A percentile compares a stretch with the other conserved stretches of the same genome.
Evolutionary conservation across 2,888 invertebrate species (phyloP).

Genomic region (Cheilosia pagana): DNA sequence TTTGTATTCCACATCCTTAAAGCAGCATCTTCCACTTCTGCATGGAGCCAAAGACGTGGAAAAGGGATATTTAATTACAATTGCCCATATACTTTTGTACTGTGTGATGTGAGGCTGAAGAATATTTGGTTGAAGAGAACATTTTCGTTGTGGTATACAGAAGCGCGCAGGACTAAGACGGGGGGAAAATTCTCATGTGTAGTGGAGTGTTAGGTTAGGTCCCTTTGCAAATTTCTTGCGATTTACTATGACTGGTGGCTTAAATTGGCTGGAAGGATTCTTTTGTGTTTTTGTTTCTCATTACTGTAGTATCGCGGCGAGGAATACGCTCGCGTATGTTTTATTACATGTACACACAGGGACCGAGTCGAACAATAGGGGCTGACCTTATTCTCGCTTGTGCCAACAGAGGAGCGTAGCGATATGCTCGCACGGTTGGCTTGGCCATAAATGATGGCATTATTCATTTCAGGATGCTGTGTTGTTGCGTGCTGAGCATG

Average conservation of each 20-base stretch:
- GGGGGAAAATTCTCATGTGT: slow-evolving; percentile 26
- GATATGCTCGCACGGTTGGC: slow-evolving; percentile 54
- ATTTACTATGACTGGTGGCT: slow-evolving; percentile 68
- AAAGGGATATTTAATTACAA: slow-evolving; percentile 62
- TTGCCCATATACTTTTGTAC: slow-evolving; percentile 6
- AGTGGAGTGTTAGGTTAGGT: slow-evolving; percentile 52
- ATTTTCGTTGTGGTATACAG: slow-evolving; percentile 21
- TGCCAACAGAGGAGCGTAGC: slow-evolving; percentile 51
- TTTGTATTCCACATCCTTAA: slow-evolving; percentile 29
- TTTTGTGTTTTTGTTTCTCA: slow-evolving; percentile 46
- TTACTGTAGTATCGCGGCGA: slow-evolving; percentile 9
- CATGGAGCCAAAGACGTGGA: slow-evolving; percentile 4
- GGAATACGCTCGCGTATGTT: slow-evolving; percentile 48
- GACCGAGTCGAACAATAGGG: slow-evolving; percentile 60
- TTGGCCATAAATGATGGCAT: slow-evolving; percentile 70
- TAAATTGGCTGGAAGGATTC: slow-evolving; percentile 73
- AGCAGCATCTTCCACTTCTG: slow-evolving; percentile 36
- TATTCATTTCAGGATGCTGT: slow-evolving; percentile 67
- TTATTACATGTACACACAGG: slow-evolving; percentile 55
- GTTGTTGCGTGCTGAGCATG: slow-evolving; percentile 40
- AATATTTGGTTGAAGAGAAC: slow-evolving; percentile 51
- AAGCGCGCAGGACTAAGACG: neutral
- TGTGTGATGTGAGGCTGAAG: slow-evolving; percentile 29
- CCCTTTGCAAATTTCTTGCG: slow-evolving; percentile 60
- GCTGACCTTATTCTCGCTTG: slow-evolving; percentile 69